Conservation (phyloP, 2,888 invertebrate genomes). For the Agriopis aurantiaria region DNA sequence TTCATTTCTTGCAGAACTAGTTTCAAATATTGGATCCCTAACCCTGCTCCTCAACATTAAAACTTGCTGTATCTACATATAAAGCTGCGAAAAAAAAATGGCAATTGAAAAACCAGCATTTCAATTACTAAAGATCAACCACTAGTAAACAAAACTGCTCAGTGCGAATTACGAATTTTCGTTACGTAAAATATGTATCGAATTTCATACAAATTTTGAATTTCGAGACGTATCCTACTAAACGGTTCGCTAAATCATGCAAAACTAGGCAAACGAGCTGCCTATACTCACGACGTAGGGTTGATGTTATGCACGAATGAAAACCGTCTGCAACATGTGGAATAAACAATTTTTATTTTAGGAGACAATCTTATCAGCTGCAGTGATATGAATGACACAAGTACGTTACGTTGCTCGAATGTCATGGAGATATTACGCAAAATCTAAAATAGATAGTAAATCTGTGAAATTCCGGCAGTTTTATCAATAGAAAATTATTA, state of each 20-base stretch:
- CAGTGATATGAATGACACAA: slow-evolving; percentile 26
- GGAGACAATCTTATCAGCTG: slow-evolving; percentile 49
- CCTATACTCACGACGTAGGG: slow-evolving; percentile 76
- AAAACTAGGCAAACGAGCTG: slow-evolving; percentile 7
- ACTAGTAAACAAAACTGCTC: not conserved
- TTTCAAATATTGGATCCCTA: not conserved
- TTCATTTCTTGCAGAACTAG: not conserved
- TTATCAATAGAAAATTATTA: no score
- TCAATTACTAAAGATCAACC: not conserved
- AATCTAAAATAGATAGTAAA: not conserved
- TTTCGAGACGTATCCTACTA: not conserved
- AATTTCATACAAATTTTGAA: no score
- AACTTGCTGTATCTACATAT: not conserved
- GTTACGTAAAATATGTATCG: no score
- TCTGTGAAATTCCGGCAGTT: not conserved
- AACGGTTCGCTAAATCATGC: slow-evolving; percentile 45
- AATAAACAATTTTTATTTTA: slow-evolving; percentile 52
- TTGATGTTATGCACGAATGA: slow-evolving; percentile 84
- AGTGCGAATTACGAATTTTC: no score
- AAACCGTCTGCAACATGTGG: slow-evolving; percentile 78
- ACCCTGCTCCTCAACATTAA: not conserved
- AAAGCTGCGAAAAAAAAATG: not conserved
- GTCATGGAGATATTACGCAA: slow-evolving; percentile 8
- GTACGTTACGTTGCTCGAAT: slow-evolving; percentile 1
- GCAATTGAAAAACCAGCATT: not conserved